Percentiles rank a stretch among this genome's conserved stretches.
Evolutionary conservation across 2,113 vertebrate species (phyloP).

Genomic region (Cebidichthys violaceus): DNA sequence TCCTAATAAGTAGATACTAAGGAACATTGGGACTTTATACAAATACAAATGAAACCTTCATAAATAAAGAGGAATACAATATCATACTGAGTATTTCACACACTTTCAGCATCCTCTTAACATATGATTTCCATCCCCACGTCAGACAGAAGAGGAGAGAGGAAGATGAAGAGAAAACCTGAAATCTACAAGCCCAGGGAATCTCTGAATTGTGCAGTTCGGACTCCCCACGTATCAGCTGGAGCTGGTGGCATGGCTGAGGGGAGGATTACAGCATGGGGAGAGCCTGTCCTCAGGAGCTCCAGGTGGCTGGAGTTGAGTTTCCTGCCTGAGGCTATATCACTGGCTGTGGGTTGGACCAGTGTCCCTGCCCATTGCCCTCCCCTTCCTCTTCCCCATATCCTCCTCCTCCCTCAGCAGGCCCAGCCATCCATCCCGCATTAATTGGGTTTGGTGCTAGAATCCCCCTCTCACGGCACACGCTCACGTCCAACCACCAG

Average conservation of each 20-base stretch:
- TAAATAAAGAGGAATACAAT: background rate
- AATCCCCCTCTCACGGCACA: conserved; percentile 84
- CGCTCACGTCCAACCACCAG: conserved; percentile 87
- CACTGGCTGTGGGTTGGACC: conserved; percentile 46
- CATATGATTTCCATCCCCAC: background rate
- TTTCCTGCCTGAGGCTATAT: conserved; percentile 77
- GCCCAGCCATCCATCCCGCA: conserved; percentile 80
- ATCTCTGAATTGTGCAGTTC: conserved; percentile 85
- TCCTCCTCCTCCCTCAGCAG: conserved; percentile 86
- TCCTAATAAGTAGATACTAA: background rate
- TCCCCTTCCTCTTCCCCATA: conserved; percentile 83
- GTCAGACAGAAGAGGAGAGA: background rate
- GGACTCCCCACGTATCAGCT: conserved; percentile 86
- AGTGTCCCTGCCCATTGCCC: conserved; percentile 41
- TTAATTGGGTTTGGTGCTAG: conserved; percentile 95
- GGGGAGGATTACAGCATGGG: conserved; percentile 88
- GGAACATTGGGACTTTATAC: background rate
- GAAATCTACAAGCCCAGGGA: conserved; percentile 83
- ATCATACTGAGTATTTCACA: background rate
- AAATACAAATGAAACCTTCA: background rate
- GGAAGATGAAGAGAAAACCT: conserved; percentile 10
- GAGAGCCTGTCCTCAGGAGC: conserved; percentile 86
- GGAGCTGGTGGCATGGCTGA: conserved; percentile 86
- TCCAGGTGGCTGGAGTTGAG: conserved; percentile 90
- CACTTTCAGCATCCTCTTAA: background rate